These are phyloP conservation scores for Leptobrachium leishanense DNA, from an alignment of 2,113 vertebrate species.

Conservation along the genomic window DNA sequence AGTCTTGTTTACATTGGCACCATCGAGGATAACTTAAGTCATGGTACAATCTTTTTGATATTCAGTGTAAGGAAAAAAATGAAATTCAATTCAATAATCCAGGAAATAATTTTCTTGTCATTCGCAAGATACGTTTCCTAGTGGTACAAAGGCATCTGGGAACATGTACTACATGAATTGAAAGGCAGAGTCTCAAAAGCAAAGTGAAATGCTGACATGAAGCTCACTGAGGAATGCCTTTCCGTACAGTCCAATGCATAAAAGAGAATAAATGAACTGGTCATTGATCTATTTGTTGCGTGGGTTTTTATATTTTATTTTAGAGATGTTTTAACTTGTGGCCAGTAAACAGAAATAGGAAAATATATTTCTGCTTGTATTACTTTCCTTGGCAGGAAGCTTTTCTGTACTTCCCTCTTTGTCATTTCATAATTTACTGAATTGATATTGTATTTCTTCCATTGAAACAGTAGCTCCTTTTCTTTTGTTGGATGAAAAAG, in stretches of 20 bases:
- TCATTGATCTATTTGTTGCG: neutral
- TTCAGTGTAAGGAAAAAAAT: conserved; percentile 32
- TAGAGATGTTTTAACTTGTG: neutral
- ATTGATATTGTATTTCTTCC: no score
- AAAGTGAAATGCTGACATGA: conserved; percentile 7
- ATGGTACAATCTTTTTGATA: conserved; percentile 22
- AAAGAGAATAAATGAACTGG: conserved; percentile 3
- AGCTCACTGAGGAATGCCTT: neutral
- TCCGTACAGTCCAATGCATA: neutral
- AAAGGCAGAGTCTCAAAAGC: conserved; percentile 12
- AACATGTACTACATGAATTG: neutral
- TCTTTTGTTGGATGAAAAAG: no score
- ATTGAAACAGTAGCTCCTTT: no score
- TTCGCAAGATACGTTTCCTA: conserved; percentile 3
- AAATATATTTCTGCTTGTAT: neutral
- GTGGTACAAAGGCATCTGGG: conserved; percentile 6
- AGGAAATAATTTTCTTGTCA: conserved; percentile 29
- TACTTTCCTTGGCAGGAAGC: no score
- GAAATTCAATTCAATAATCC: conserved; percentile 29
- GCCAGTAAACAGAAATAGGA: neutral
- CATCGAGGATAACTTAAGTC: conserved; percentile 30
- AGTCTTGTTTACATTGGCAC: conserved; percentile 30
- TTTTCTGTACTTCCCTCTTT: no score
- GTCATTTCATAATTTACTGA: no score
- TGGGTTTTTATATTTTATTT: neutral